A percentile compares a stretch with the other conserved stretches of the same genome.
These are phyloP conservation scores for Calephelis virginiensis DNA, from an alignment of 1,140 invertebrate genomes.

Conservation along the genomic window DNA sequence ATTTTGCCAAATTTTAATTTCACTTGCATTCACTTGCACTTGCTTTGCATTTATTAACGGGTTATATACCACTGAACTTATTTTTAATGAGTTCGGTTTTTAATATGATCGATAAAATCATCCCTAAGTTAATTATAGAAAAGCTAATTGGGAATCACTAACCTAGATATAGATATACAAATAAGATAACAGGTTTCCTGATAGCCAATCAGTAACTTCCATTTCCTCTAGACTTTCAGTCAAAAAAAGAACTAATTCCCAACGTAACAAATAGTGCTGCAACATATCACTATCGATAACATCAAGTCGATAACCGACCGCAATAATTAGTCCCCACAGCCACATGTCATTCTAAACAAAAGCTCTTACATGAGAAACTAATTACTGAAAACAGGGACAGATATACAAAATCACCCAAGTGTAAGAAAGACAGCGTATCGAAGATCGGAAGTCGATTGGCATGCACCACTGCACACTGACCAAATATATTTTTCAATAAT, in stretches of 20 bases:
- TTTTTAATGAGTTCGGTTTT: too few species aligned
- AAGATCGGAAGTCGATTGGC: constrained; percentile 68
- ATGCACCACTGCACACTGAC: constrained; percentile 59
- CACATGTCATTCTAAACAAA: constrained; percentile 68
- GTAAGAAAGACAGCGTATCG: constrained; percentile 33
- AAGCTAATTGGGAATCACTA: too few species aligned
- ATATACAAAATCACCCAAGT: constrained; percentile 18
- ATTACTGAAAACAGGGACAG: constrained; percentile 48
- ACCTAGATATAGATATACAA: too few species aligned
- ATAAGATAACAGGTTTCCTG: too few species aligned
- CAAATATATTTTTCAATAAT: constrained; percentile 71
- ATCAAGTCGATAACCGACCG: constrained; percentile 44
- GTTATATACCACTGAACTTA: too few species aligned
- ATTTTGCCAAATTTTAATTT: too few species aligned
- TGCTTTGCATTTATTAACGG: too few species aligned
- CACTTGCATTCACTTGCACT: too few species aligned
- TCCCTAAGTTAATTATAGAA: too few species aligned
- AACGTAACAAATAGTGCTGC: constrained; percentile 6
- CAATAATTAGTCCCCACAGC: constrained; percentile 60
- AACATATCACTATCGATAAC: constrained; percentile 36
- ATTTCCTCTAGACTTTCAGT: too few species aligned
- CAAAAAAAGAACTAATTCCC: background rate
- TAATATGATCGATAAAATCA: too few species aligned
- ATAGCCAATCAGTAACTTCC: too few species aligned
- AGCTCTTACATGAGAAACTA: constrained; percentile 67